phyloP scores from a whole-genome alignment of 1,140 invertebrate genomes.

The Sarcophaga peregrina region DNA sequence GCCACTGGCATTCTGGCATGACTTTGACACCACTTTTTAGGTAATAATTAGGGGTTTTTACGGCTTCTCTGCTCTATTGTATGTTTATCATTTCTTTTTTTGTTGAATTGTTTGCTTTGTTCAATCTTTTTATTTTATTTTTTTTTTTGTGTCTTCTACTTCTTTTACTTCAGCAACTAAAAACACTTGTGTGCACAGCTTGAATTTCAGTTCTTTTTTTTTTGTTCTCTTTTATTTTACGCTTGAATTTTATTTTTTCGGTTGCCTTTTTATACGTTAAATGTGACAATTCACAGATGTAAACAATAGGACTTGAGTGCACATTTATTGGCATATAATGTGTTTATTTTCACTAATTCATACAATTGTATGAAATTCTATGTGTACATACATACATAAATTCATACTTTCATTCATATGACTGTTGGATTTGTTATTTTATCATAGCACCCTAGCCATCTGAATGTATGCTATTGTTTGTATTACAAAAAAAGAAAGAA shows the following conservation, averaged over 20 bases:
- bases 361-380: not conserved
- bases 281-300: constrained; percentile 26
- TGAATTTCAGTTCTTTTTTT: not conserved
- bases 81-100: constrained; percentile 18
- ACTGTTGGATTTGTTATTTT: not conserved
- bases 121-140: not conserved
- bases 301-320: constrained; percentile 16
- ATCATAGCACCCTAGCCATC: not conserved
- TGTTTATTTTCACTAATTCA: constrained; percentile 19
- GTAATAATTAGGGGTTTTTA: constrained; percentile 27
- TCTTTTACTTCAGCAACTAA: not conserved
- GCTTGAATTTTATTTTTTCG: not conserved
- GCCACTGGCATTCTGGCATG: constrained; percentile 3
- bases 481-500: not conserved
- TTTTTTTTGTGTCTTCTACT: not conserved
- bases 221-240: not conserved
- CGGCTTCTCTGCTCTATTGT: constrained; percentile 10
- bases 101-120: too few species aligned
- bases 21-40: constrained; percentile 24
- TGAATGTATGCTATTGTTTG: not conserved
- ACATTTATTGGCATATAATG: constrained; percentile 25
- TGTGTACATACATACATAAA: too few species aligned
- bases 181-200: constrained; percentile 26
- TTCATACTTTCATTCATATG: not conserved
- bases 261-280: not conserved